Percentiles rank a stretch among this genome's conserved stretches.
Conservation (phyloP, 2,113 vertebrate species). For the Salvelinus fontinalis region DNA sequence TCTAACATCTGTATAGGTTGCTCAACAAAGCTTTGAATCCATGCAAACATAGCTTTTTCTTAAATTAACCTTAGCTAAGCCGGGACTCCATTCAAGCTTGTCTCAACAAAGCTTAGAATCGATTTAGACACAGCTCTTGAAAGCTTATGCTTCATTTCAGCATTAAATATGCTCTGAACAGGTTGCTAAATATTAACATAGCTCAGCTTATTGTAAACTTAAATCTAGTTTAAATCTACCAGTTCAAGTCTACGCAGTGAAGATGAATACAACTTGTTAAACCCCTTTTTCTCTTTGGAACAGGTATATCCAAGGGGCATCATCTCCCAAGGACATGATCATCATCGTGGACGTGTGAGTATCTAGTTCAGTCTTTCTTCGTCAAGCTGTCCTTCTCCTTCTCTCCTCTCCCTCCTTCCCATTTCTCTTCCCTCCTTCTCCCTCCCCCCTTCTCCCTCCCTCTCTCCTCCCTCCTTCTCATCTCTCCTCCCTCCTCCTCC, state of each 20-base stretch:
- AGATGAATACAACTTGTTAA: neutral
- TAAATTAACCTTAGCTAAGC: neutral
- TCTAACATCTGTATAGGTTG: too few species aligned
- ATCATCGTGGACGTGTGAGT: conserved; percentile 99
- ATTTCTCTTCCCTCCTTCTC: neutral
- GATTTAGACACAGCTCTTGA: conserved; percentile 54
- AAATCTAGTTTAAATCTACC: conserved; percentile 26
- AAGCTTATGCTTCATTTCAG: conserved; percentile 67
- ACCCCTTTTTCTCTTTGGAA: conserved; percentile 20
- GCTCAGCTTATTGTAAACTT: conserved; percentile 53
- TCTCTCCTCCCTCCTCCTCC: neutral
- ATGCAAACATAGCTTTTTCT: neutral
- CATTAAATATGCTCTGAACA: conserved; percentile 46
- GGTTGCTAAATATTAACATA: conserved; percentile 35
- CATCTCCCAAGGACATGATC: conserved; percentile 99
- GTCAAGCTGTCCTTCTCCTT: neutral
- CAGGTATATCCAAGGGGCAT: conserved; percentile 98
- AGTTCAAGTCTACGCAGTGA: neutral
- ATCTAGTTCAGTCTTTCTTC: conserved; percentile 16
- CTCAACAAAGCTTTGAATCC: neutral
- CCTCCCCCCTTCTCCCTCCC: neutral
- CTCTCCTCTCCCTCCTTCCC: neutral
- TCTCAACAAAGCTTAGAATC: neutral
- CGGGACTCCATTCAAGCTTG: neutral
- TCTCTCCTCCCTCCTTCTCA: neutral